Base-by-base conservation (phyloP, 2,113 vertebrate genomes). In the Mesoclemmys tuberculata region DNA sequence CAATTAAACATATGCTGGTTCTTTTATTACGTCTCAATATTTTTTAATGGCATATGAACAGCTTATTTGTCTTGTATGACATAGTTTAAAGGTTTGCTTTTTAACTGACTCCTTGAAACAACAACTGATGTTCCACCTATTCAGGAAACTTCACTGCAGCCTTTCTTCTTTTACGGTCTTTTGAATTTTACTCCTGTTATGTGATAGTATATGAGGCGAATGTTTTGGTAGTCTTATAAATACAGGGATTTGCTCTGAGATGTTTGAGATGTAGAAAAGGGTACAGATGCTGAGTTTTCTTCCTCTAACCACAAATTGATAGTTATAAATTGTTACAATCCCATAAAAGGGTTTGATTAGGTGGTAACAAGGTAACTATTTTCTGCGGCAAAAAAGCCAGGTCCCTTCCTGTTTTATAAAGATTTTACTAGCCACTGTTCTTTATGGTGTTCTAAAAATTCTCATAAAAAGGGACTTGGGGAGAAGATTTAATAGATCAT, bases 141-240 rank as follows among this genome's bases (percentile, higher is more conserved):
- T 90, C 80, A 55, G 52, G 87, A 87, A 81, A 4, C 19, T 74
- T 87, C 14, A 61, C 46, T 85, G 51, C 19, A 79, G 51, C 51
- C 41, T 41, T 74, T 24, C 38, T 84, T 31, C 78, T 26, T 44
- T 68, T 31, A 75, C 90, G 4, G 22, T 64, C 7, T 82, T 75
- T 31, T 81, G 86, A 84, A 90, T 58, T 91, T 52, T 55, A 82
- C 89, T 92, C 80, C n/a, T 95, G 89, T 80, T 64, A 77, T 75
- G 85, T 61, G 93, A 91, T 87, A 86, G n/a, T 82, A 75, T 87
- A 54, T 87, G 75, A 90, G 74, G 77, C 3, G 84, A 86, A 18
- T 31, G 1, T 82, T 80, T n/a, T 55, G 27, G 55, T 85, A 75
- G 8, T 10, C 44, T 89, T 79, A 44, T 8, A 85, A 89, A 91